Percentiles rank a stretch among this genome's conserved stretches.
Conservation (phyloP, 37 sponge, comb jelly and placozoan species). For the Tethya wilhelma region DNA sequence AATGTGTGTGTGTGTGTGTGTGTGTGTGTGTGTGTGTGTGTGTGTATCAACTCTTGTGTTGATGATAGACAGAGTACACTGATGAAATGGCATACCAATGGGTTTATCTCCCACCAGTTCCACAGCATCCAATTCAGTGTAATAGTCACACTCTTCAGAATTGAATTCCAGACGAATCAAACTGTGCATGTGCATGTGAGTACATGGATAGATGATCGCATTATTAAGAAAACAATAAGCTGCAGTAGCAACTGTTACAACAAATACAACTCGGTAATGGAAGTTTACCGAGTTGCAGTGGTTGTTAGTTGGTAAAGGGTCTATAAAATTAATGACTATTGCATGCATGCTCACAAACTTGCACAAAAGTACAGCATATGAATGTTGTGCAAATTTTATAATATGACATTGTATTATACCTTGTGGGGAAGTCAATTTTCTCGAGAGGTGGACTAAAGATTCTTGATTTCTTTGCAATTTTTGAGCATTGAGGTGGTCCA, state of each 20-base stretch:
- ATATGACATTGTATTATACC: constrained; percentile 12
- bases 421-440: constrained; percentile 76
- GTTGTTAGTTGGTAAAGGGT: no score
- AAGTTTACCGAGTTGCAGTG: no score
- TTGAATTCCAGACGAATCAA: constrained; percentile 76
- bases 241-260: neutral
- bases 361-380: neutral
- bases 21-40: constrained; percentile 1
- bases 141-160: constrained; percentile 61
- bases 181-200: constrained; percentile 3
- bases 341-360: no score
- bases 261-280: no score
- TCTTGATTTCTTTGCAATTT: constrained; percentile 10
- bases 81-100: neutral
- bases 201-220: neutral
- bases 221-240: neutral
- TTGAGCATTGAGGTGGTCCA: constrained; percentile 55
- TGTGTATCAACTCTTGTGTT: neutral
- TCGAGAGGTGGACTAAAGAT: constrained; percentile 63
- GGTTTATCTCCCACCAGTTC: constrained; percentile 48
- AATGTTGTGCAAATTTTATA: neutral
- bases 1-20: neutral
- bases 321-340: no score
- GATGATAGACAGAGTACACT: neutral
- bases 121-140: constrained; percentile 80